A percentile compares a stretch with the other conserved stretches of the same genome.
Evolutionary conservation across 2,113 vertebrate genomes (phyloP).

Genomic region (Setophaga kirtlandii): DNA sequence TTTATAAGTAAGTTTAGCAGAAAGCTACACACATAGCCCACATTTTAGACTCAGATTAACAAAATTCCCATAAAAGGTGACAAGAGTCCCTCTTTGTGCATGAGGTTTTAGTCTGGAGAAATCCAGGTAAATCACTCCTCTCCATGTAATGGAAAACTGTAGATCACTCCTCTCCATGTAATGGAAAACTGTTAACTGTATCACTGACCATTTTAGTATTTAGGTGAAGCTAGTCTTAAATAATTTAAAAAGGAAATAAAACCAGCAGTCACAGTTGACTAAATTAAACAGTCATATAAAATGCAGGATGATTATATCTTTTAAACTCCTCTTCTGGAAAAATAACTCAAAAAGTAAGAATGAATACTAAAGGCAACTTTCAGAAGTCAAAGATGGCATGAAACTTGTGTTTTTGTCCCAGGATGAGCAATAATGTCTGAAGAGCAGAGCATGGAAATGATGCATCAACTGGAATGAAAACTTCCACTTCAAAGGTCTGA

Average conservation of each 20-base stretch:
- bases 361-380: neutral
- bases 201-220: neutral
- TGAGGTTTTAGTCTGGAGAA: neutral
- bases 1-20: neutral
- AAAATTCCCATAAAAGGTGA: neutral
- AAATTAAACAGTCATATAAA: neutral
- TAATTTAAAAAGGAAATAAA: neutral
- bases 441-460: neutral
- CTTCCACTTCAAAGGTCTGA: neutral
- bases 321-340: neutral
- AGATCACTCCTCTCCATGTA: neutral
- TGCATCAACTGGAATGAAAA: neutral
- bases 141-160: neutral
- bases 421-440: neutral
- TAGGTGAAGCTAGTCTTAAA: neutral
- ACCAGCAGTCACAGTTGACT: neutral
- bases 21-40: neutral
- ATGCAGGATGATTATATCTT: neutral
- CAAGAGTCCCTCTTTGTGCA: accelerated
- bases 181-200: neutral
- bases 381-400: neutral
- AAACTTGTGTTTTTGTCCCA: neutral
- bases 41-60: neutral
- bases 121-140: neutral
- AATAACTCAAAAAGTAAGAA: neutral